A percentile compares a stretch with the other conserved stretches of the same genome.
These are phyloP conservation scores for Acanthornis magna DNA, from an alignment of 2,797 vertebrate genomes.

Conservation along the genomic window DNA sequence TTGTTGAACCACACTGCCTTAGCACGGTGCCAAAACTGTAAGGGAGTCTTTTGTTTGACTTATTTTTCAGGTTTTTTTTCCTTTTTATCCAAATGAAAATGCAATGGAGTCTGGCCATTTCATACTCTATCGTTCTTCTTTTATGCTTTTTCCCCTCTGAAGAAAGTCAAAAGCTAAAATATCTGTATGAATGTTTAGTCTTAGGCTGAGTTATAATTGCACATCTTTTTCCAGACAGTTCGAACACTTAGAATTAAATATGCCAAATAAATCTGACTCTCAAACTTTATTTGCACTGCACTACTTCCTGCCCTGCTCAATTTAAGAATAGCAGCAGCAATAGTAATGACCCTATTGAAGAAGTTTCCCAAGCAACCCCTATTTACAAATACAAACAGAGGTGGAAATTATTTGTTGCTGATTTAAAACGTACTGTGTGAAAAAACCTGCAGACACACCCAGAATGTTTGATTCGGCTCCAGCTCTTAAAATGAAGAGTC, in stretches of 20 bases:
- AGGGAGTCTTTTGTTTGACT: not conserved
- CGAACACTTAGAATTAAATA: not conserved
- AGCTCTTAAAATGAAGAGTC: not conserved
- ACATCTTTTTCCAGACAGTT: not conserved
- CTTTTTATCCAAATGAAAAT: not conserved
- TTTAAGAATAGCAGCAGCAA: not conserved
- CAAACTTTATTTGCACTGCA: not conserved
- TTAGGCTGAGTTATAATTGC: constrained; percentile 1
- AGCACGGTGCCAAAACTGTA: not conserved
- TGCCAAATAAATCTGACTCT: not conserved
- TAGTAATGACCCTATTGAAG: not conserved
- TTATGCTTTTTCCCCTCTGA: not conserved
- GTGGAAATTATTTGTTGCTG: not conserved
- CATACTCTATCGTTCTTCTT: not conserved
- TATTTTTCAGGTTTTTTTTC: not conserved
- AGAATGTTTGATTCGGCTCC: not conserved
- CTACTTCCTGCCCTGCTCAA: not conserved
- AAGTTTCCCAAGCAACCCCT: not conserved
- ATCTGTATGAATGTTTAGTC: not conserved
- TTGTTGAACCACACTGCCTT: not conserved
- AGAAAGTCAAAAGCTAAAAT: not conserved
- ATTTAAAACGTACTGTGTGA: not conserved
- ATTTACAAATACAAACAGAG: not conserved
- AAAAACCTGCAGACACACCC: not conserved
- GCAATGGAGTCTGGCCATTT: not conserved